Percentiles rank a stretch among this genome's conserved stretches.
phyloP scores from a whole-genome alignment of 2,888 invertebrate genomes.

The Epirrhoe tristata region DNA sequence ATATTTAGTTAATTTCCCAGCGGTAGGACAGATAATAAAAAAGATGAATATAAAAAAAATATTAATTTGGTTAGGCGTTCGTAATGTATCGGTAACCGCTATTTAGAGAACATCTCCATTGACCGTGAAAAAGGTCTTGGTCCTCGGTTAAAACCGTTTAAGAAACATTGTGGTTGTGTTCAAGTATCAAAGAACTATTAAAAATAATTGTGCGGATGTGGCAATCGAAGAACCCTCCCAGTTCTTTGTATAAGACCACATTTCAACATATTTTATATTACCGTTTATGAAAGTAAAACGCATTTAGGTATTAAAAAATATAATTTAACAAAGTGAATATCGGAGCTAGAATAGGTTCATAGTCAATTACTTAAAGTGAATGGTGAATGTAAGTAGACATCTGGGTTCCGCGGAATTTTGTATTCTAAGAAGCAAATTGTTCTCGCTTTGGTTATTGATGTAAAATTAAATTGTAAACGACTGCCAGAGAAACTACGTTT shows the following conservation, averaged over 20 bases:
- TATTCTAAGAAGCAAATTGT: too few relatives aligned
- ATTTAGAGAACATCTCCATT: not conserved
- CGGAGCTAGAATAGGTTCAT: not conserved
- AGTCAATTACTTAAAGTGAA: not conserved
- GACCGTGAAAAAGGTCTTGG: conserved; percentile 13
- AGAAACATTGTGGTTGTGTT: conserved; percentile 11
- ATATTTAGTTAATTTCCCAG: too few relatives aligned
- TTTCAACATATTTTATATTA: conserved; percentile 1
- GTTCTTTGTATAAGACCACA: conserved; percentile 3
- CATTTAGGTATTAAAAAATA: conserved; percentile 1
- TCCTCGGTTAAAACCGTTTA: conserved; percentile 9
- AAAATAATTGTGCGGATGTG: conserved; percentile 21
- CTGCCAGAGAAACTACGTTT: too few relatives aligned
- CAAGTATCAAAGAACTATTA: conserved; percentile 14
- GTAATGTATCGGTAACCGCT: not conserved
- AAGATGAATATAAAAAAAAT: too few relatives aligned
- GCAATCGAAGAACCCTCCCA: conserved; percentile 11
- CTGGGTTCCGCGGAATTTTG: too few relatives aligned
- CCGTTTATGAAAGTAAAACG: not conserved
- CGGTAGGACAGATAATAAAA: too few relatives aligned
- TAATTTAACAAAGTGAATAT: conserved; percentile 1
- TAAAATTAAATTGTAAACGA: too few relatives aligned
- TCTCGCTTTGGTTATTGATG: too few relatives aligned
- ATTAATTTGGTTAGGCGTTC: not conserved
- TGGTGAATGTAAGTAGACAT: not conserved